A percentile compares a stretch with the other conserved stretches of the same genome.
Evolutionary conservation across 2,888 invertebrate species (phyloP).

Genomic region (Dynastes hyllus): DNA sequence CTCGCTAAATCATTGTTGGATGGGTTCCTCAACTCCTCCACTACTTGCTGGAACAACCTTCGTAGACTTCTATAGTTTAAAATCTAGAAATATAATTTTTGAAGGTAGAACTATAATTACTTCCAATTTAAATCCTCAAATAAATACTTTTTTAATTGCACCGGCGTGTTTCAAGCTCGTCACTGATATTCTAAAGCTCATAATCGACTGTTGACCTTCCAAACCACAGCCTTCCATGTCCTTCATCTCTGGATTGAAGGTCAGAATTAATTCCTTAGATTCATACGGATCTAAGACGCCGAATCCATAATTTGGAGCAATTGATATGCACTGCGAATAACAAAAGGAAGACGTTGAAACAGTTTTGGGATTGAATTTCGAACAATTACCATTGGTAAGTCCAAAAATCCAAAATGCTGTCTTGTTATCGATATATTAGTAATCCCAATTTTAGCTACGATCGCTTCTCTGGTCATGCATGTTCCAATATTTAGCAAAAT

Average conservation of each 20-base stretch:
- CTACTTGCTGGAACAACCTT: constrained; percentile 19
- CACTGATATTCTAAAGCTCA: constrained; percentile 51
- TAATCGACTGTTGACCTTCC: background rate
- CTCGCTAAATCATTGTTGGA: background rate
- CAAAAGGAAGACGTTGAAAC: too few relatives aligned
- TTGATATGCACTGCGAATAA: constrained; percentile 57
- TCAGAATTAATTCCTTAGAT: constrained; percentile 55
- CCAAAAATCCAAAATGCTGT: constrained; percentile 60
- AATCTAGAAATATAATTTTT: constrained; percentile 1
- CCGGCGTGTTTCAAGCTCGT: constrained; percentile 56
- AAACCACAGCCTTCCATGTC: constrained; percentile 49
- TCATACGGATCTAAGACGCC: constrained; percentile 60
- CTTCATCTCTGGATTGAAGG: constrained; percentile 54
- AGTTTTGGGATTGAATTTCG: too few relatives aligned
- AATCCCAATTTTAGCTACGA: constrained; percentile 57
- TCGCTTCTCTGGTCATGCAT: constrained; percentile 59
- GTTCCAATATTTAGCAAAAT: constrained; percentile 59
- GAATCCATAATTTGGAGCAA: constrained; percentile 61
- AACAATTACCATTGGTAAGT: constrained; percentile 59
- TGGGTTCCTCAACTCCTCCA: constrained; percentile 11
- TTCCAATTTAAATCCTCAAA: background rate
- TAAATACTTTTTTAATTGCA: constrained; percentile 50
- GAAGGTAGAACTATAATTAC: background rate
- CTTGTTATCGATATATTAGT: constrained; percentile 57
- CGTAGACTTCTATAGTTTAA: constrained; percentile 34